These are phyloP conservation scores for Zophobas atratus DNA, from an alignment of 1,140 invertebrate genomes.

Conservation along the genomic window DNA sequence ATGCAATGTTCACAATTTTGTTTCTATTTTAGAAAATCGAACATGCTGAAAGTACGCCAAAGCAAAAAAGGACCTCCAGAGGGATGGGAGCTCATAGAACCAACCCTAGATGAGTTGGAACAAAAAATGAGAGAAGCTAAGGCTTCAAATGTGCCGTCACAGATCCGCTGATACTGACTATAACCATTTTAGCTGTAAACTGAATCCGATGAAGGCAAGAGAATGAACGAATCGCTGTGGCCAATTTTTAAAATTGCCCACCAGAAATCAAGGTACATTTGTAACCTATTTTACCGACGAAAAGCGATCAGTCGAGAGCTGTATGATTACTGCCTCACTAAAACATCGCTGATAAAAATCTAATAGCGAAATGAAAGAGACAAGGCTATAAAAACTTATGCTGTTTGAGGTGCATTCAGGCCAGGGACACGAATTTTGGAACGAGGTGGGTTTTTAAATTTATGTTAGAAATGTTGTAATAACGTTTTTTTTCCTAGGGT, in stretches of 20 bases:
- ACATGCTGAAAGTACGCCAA: conserved; percentile 95
- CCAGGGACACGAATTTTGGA: conserved; percentile 98
- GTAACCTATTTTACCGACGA: conserved; percentile 95
- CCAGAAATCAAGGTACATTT: conserved; percentile 98
- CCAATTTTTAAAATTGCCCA: conserved; percentile 99
- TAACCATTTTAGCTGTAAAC: conserved; percentile 63
- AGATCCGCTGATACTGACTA: neutral
- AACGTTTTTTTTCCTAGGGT: conserved; percentile 74
- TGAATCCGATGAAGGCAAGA: conserved; percentile 98
- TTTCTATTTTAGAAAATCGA: too few species aligned
- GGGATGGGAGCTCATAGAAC: conserved; percentile 99
- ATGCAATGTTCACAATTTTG: too few species aligned
- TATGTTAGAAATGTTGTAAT: conserved; percentile 21
- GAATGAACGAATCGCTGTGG: conserved; percentile 94
- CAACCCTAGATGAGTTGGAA: conserved; percentile 97
- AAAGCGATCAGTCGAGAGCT: conserved; percentile 98
- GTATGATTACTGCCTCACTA: conserved; percentile 97
- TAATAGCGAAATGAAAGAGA: conserved; percentile 99
- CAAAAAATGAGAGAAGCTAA: conserved; percentile 99
- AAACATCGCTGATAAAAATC: conserved; percentile 96
- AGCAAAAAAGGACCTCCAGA: conserved; percentile 96
- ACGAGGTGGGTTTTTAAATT: conserved; percentile 78
- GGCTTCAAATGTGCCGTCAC: conserved; percentile 10
- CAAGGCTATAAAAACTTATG: conserved; percentile 99
- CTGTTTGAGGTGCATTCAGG: conserved; percentile 98